Evolutionary conservation across 2,797 vertebrate genomes (phyloP), one percentile per base, ranked within the genome.

Genomic region (Rhinella marina): DNA sequence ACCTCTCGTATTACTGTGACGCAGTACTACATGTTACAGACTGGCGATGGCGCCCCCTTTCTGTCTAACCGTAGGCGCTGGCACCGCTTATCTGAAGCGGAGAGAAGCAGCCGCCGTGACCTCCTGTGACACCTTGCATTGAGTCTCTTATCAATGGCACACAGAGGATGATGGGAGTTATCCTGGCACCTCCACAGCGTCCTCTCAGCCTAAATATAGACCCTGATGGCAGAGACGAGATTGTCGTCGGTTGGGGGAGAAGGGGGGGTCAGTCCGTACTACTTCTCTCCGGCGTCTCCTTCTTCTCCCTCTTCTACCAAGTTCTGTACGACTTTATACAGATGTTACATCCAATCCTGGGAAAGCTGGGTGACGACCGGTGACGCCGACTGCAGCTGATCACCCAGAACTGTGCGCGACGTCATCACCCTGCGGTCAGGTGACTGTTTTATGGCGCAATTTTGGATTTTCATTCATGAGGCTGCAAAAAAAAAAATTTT

Each of bases 121-220:
- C 27, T 66, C 12, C 66, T 16, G 64, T 5, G n/a, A 25, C n/a
- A 27, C 64, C 21, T 7, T 61, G 2, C 13, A 27, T 66, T 2
- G 7, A 13, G n/a, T 29, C 66, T 70, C 66, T 23, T 12, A 64
- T 64, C 25, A 29, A 29, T 14, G 12, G 27, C 13, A 16, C 29
- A 14, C 25, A 29, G 66, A 13, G 25, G 25, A 14, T 62, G 61
- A n/a, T 62, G 10, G n/a, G 21, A 9, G 32, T 41, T 41, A 41
- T n/a, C 0, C 19, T 17, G 81, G 23, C n/a, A 52, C 14, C 48
- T 48, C 32, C 14, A 25, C n/a, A 41, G 57, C 14, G 56, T 59
- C 57, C 27, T 61, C 27, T 61, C 27, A 61, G 17, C 29, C 76
- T 52, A 82, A 50, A 82, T 82, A 70, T 82, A 64, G 81, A 82